Base-by-base conservation (phyloP, 2,113 vertebrate genomes). In the Corvus cornix region DNA sequence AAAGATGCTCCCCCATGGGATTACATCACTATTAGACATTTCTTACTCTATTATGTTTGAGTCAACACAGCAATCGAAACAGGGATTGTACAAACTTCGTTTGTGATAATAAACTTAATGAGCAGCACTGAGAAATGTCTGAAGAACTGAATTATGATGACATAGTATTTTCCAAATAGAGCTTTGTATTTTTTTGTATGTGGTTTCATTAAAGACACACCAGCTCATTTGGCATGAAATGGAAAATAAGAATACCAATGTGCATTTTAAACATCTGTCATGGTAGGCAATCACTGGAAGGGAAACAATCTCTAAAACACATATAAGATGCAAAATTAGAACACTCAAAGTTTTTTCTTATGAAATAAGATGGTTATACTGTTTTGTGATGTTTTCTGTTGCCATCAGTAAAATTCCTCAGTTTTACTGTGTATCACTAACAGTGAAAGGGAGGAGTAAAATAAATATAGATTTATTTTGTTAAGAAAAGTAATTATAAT, bases 101-200 rank as follows among this genome's bases (percentile, higher is more conserved):
- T 96, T 96, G 68, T 86, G 72, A 90, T 91, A 91, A 94, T 95
- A 88, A 95, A 88, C 51, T 66, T 88, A 93, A 94, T 86, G 78
- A 96, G 43, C 35, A 86, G 39, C 55, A 67, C 60, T 86, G 51
- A 94, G 68, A 90, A 96, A 68, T 81, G 75, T 90, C 85, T 84
- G 55, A 95, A 94, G 51, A 78, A 63, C 39, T 84, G 79, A 94
- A 88, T 93, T 96, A 92, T 77, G 58, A 94, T 76, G 75, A 74
- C 67, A 90, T 18, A 73, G 48, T 20, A 91, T 85, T 93, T 95
- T 27, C 67, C 5, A 86, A 90, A 81, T 18, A 86, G 20, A 68
- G 33, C 17, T 81, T 85, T 67, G 39, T 48, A 21, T 13, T 62
- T 81, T 87, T 89, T 51, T 64, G 10, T 39, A 20, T 26, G 37